Evolutionary conservation across 2,888 invertebrate species (phyloP).

Genomic region (Silvanus unidentatus): DNA sequence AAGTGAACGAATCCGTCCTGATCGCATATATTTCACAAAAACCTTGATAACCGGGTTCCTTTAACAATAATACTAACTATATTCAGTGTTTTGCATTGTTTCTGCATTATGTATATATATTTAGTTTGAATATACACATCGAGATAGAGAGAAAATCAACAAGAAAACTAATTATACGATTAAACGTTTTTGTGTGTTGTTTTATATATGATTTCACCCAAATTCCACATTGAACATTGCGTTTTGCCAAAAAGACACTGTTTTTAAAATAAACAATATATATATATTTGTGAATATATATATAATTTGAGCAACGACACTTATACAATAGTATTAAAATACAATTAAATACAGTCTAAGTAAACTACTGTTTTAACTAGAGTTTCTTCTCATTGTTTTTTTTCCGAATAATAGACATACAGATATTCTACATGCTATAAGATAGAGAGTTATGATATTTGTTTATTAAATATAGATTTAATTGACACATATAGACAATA

Average conservation of each 20-base stretch:
- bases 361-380: slow-evolving; percentile 27
- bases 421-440: slow-evolving; percentile 33
- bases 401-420: slow-evolving; percentile 28
- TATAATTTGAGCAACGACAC: slow-evolving; percentile 45
- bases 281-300: too few species aligned
- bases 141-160: too few species aligned
- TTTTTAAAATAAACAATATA: slow-evolving; percentile 23
- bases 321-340: slow-evolving; percentile 35
- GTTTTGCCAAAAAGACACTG: slow-evolving; percentile 46
- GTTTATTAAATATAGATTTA: slow-evolving; percentile 36
- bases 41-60: slow-evolving; percentile 36
- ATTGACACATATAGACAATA: slow-evolving; percentile 39
- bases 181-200: not conserved
- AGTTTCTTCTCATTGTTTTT: slow-evolving; percentile 6
- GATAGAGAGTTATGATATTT: slow-evolving; percentile 32
- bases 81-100: slow-evolving; percentile 33
- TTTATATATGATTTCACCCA: slow-evolving; percentile 45
- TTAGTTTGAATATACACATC: slow-evolving; percentile 9
- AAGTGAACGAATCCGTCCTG: not conserved
- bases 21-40: slow-evolving; percentile 10
- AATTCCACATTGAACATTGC: slow-evolving; percentile 47
- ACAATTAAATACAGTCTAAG: slow-evolving; percentile 40
- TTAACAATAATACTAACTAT: slow-evolving; percentile 25
- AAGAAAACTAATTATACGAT: too few species aligned
- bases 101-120: slow-evolving; percentile 30